Conservation (phyloP, 2,797 vertebrate genomes). For the Molossus alvarezi region DNA sequence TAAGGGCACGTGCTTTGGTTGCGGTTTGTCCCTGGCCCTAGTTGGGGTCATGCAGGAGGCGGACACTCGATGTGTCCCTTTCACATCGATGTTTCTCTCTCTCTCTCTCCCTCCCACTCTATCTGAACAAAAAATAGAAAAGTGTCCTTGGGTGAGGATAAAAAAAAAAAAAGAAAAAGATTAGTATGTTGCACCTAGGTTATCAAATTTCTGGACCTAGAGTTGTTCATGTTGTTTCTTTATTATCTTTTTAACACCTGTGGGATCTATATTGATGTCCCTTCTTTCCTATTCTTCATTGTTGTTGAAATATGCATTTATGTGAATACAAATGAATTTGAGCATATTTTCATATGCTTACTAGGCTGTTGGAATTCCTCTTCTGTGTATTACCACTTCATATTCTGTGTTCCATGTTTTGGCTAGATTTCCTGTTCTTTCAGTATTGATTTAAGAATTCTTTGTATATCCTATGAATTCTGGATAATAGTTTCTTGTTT, state of each 20-base stretch:
- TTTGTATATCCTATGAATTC: neutral
- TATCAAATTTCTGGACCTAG: neutral
- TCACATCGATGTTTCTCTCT: too few species aligned
- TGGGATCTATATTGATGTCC: neutral
- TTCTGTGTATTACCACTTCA: neutral
- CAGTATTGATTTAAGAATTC: slow-evolving; percentile 41
- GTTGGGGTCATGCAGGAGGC: too few species aligned
- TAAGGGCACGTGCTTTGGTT: too few species aligned
- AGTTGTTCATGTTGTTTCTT: neutral
- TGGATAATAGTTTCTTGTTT: slow-evolving; percentile 23
- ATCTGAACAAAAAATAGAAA: too few species aligned
- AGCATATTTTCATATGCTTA: neutral
- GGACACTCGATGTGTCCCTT: too few species aligned
- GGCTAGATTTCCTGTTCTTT: neutral
- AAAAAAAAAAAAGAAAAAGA: too few species aligned
- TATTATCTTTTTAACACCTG: neutral
- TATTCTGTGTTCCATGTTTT: slow-evolving; percentile 16
- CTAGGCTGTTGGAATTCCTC: neutral
- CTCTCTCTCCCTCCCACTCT: too few species aligned
- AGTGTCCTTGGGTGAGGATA: too few species aligned
- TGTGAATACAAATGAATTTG: slow-evolving; percentile 19
- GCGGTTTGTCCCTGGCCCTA: too few species aligned
- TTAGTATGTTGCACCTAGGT: neutral
- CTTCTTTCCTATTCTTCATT: neutral
- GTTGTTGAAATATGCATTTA: slow-evolving; percentile 28